Conservation (phyloP, 2,797 vertebrate species). For the Hippoglossus hippoglossus region DNA sequence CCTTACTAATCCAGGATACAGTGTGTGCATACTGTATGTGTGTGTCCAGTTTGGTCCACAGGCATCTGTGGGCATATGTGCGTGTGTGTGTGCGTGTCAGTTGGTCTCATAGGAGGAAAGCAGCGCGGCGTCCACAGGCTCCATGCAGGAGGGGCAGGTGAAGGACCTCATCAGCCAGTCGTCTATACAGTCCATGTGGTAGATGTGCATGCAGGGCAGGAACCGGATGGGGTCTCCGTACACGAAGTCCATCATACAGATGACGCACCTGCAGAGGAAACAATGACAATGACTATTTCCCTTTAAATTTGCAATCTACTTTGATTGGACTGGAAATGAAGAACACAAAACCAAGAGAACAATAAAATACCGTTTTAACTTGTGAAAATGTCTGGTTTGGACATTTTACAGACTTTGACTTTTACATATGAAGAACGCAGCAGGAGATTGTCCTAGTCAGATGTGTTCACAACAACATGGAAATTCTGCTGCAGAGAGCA, state of each 20-base stretch:
- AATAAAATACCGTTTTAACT: not conserved
- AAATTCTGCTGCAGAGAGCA: too few relatives aligned
- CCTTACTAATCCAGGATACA: conserved; percentile 62
- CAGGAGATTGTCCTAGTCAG: too few relatives aligned
- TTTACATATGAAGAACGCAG: too few relatives aligned
- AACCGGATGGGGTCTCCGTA: conserved; percentile 96
- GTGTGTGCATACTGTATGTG: conserved; percentile 22
- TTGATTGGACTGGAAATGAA: not conserved
- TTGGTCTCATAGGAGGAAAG: conserved; percentile 97
- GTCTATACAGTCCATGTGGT: conserved; percentile 98
- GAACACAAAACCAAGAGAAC: not conserved
- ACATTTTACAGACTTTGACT: too few relatives aligned
- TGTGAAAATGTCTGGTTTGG: too few relatives aligned
- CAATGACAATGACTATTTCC: not conserved
- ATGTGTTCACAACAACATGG: too few relatives aligned
- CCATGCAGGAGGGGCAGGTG: conserved; percentile 97
- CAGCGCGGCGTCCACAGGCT: conserved; percentile 95
- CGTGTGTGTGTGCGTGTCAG: conserved; percentile 78
- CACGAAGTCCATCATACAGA: conserved; percentile 99
- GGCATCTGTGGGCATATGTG: conserved; percentile 20
- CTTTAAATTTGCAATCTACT: not conserved
- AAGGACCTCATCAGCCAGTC: conserved; percentile 98
- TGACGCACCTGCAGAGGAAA: conserved; percentile 88
- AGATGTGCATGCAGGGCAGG: conserved; percentile 98
- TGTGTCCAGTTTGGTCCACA: conserved; percentile 18